Evolutionary conservation across 2,797 vertebrate genomes (phyloP).

Genomic region (Phataginus tetradactyla): DNA sequence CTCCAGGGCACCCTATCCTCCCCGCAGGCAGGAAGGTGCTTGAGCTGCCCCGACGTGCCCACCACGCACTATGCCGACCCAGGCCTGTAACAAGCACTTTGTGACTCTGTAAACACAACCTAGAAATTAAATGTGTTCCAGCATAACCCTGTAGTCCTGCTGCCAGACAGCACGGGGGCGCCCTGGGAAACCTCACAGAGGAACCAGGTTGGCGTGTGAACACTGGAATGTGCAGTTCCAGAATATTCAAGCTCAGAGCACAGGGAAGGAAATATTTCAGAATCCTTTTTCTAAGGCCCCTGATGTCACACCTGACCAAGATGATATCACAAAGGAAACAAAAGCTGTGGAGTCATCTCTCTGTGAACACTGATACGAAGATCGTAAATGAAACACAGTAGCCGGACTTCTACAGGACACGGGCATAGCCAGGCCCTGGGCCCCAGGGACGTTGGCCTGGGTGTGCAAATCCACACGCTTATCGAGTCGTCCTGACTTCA

Average conservation of each 20-base stretch:
- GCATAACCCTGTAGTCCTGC: background rate
- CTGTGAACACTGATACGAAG: background rate
- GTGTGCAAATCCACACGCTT: background rate
- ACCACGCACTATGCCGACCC: background rate
- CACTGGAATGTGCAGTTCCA: background rate
- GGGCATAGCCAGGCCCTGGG: no score
- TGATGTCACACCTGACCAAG: background rate
- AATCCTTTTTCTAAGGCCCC: background rate
- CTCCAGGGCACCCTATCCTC: background rate
- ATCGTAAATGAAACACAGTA: background rate
- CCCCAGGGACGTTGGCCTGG: background rate
- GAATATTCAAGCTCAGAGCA: background rate
- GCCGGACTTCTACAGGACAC: background rate
- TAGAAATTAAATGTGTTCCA: background rate
- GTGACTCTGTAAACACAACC: background rate
- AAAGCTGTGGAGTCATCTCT: background rate
- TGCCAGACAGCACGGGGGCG: accelerated
- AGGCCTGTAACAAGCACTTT: background rate
- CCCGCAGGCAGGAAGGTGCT: background rate
- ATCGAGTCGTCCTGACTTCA: background rate
- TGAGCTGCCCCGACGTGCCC: accelerated
- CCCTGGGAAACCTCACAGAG: background rate
- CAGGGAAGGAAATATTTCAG: background rate
- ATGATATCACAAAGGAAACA: background rate
- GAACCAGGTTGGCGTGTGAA: background rate